Evolutionary conservation across 1,140 invertebrate species (phyloP).

Genomic region (Campoletis sonorensis): DNA sequence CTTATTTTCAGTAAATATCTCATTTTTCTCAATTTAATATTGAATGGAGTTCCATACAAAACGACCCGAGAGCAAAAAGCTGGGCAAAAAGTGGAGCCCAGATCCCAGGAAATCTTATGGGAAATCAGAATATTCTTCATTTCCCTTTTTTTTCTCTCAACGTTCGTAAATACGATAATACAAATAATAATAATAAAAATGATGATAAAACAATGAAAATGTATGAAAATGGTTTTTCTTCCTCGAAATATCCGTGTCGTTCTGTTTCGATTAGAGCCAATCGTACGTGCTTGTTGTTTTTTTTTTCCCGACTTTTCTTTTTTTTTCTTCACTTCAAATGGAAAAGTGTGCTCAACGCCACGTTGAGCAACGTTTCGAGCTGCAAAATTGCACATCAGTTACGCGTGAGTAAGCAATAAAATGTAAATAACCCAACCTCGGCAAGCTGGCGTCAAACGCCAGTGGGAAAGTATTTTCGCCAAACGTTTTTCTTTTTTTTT

Average conservation of each 20-base stretch:
- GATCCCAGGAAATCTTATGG: background rate
- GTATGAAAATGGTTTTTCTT: background rate
- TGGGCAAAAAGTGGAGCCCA: no score
- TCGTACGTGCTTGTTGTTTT: background rate
- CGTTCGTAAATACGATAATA: background rate
- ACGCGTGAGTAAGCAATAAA: constrained; percentile 29
- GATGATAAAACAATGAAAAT: constrained; percentile 16
- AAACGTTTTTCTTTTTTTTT: background rate
- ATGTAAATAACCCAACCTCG: constrained; percentile 26
- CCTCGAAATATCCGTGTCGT: background rate
- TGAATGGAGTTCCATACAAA: no score
- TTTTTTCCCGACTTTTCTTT: background rate
- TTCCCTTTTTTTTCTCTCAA: background rate
- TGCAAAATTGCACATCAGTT: constrained; percentile 17
- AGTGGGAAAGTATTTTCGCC: constrained; percentile 13
- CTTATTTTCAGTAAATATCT: no score
- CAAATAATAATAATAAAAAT: constrained; percentile 7
- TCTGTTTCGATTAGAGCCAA: constrained; percentile 17
- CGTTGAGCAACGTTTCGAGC: background rate
- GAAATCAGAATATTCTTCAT: background rate
- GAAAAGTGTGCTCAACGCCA: background rate
- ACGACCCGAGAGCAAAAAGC: no score
- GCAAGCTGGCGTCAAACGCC: background rate
- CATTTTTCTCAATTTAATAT: no score
- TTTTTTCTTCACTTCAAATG: constrained; percentile 1